Base-by-base conservation (phyloP, 2,113 vertebrate species). In the Bufo gargarizans region DNA sequence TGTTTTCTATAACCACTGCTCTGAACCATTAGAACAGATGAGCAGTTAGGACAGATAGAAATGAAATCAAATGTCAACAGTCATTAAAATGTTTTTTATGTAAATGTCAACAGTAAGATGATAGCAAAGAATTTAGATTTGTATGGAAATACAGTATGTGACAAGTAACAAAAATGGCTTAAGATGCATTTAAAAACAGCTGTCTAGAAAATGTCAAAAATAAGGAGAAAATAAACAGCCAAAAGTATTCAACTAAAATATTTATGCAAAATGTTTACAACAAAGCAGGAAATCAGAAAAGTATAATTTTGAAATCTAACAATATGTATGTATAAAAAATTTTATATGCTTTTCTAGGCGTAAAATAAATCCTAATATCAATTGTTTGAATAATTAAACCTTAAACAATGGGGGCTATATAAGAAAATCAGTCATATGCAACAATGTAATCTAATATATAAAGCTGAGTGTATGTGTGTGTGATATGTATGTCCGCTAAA, bases 31-130 rank as follows among this genome's bases (percentile, higher is more conserved):
- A 50, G 58, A 88, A 88, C 69, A 88, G 87, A 83, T 88, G 71
- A 76, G 43, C 80, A 65, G 77, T 69, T 71, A 87, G 87, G 87
- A 77, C 80, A 83, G 80, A 45, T 65, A 49, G 19, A 65, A 76
- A 83, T 61, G 43, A 83, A 83, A 83, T 83, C 87, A 88, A 88
- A 88, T 88, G 87, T 83, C 87, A 88, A 77, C 56, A 88, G 71
- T 88, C 80, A 88, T 83, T 88, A 82, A 88, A 76, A 83, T 83
- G 77, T 80, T 87, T 80, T 33, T 76, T 83, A 83, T 83, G 79
- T 33, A 88, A 88, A 88, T 88, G 87, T 65, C 80, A 88, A 88
- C 63, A 77, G 69, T 88, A 47, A 83, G 69, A 88, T 63, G 43
- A 77, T 83, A 67, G 65, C 71, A 83, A 67, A 77, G 69, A 77